phyloP scores from a whole-genome alignment of 2,113 vertebrate genomes.

The Siniperca chuatsi region DNA sequence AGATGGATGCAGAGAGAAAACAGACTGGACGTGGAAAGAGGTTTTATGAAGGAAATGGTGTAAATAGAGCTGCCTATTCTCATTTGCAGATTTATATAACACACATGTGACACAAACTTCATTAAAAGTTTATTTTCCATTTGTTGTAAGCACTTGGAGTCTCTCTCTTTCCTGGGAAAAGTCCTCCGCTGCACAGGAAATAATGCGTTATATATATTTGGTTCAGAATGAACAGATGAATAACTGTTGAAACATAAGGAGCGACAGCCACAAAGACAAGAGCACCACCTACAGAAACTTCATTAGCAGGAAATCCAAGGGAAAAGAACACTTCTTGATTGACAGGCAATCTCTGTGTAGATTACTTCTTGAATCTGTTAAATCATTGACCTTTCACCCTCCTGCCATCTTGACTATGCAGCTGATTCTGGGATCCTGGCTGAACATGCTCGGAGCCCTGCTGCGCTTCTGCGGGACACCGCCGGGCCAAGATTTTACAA shows the following conservation, averaged over 20 bases:
- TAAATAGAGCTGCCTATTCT: too few relatives aligned
- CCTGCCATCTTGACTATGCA: slow-evolving; percentile 61
- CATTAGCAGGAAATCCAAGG: not conserved
- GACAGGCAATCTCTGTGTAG: not conserved
- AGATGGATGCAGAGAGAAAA: not conserved
- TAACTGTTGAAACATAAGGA: too few relatives aligned
- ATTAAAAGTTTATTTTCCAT: too few relatives aligned
- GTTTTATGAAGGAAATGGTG: too few relatives aligned
- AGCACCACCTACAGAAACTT: not conserved
- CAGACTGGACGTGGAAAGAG: too few relatives aligned
- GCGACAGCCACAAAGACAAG: not conserved
- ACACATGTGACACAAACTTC: too few relatives aligned
- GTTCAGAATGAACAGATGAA: not conserved
- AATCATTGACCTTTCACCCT: not conserved
- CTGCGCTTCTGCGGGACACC: slow-evolving; percentile 80
- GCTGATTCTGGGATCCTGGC: slow-evolving; percentile 90
- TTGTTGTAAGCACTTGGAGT: too few relatives aligned
- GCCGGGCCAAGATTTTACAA: rapidly evolving
- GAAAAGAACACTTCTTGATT: too few relatives aligned
- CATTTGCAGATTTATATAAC: too few relatives aligned
- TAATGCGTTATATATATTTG: not conserved
- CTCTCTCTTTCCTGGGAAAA: not conserved
- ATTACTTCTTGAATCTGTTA: not conserved
- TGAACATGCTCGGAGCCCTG: slow-evolving; percentile 89
- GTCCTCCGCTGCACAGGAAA: too few relatives aligned